Evolutionary conservation across 2,888 invertebrate species (phyloP).

Genomic region (Drosophila ezoana): DNA sequence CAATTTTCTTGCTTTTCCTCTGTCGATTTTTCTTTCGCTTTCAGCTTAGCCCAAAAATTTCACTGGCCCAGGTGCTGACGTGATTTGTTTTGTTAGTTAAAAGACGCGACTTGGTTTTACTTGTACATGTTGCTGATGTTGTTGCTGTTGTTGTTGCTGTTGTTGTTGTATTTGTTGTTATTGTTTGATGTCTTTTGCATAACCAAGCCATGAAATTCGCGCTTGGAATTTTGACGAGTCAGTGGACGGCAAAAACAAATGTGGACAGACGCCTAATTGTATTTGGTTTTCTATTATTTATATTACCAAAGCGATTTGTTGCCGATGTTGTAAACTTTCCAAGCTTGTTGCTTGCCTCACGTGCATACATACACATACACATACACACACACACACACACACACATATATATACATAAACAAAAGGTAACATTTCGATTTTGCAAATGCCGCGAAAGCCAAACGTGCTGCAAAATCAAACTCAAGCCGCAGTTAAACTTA

Average conservation of each 20-base stretch:
- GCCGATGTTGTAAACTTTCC: slow-evolving; percentile 64
- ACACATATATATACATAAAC: slow-evolving; percentile 16
- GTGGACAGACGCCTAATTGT: slow-evolving; percentile 56
- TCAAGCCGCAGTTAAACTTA: background rate
- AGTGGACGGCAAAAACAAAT: slow-evolving; percentile 20
- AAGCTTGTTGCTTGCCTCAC: slow-evolving; percentile 58
- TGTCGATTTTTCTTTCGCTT: slow-evolving; percentile 10
- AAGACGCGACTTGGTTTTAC: slow-evolving; percentile 34
- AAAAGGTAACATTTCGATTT: slow-evolving; percentile 11
- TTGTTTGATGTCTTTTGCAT: slow-evolving; percentile 62
- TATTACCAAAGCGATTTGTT: slow-evolving; percentile 55
- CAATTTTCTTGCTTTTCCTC: slow-evolving; percentile 20
- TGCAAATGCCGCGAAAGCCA: slow-evolving; percentile 28
- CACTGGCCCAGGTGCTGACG: slow-evolving; percentile 57
- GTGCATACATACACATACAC: slow-evolving; percentile 15
- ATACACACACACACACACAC: slow-evolving; percentile 16
- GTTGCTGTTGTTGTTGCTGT: slow-evolving; percentile 31
- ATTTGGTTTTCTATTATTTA: slow-evolving; percentile 69
- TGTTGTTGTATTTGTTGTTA: slow-evolving; percentile 11
- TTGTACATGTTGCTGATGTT: background rate
- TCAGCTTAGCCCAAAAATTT: slow-evolving; percentile 47
- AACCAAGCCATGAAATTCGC: slow-evolving; percentile 67
- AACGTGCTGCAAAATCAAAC: slow-evolving; percentile 17
- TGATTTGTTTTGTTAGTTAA: slow-evolving; percentile 61
- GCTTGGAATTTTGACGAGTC: slow-evolving; percentile 77